Evolutionary conservation across 2,113 vertebrate genomes (phyloP), one percentile per base, ranked within the genome.

Genomic region (Meleagris gallopavo): DNA sequence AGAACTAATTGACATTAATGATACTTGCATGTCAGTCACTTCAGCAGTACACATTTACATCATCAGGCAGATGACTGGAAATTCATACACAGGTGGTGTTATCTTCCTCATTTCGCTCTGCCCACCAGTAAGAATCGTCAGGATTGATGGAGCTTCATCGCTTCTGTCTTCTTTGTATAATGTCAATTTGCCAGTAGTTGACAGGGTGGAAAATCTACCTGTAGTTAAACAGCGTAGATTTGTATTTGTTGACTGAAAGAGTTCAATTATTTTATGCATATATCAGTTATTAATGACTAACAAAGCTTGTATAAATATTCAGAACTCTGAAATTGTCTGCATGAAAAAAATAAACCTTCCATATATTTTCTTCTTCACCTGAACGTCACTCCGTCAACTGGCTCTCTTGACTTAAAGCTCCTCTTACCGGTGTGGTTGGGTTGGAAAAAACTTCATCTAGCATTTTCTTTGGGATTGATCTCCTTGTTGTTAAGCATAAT

Each of bases 231-330:
- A 96, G 95, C 94, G 27, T 87, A 88, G 77, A 72, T 87, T 88
- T 78, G 75, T 92, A 89, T 83, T 97, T 96, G 94, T 96, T 97
- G 96, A 92, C 88, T 90, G 91, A 60, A 83, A 86, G 83, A 96
- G 75, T 90, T 94, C 92, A 93, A 94, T 95, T 97, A 95, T 91
- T 97, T 94, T 90, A 43, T 90, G 94, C 89, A 95, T 96, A 91
- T 89, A 95, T 95, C 93, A 93, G 94, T 96, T 95, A 94, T 93
- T 96, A 96, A 89, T 91, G 92, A 80, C 76, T 96, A 41, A 82
- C 76, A 93, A 95, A 96, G 91, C 92, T 90, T 88, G 66, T 34
- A 95, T 67, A 94, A 97, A 94, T 86, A 96, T 95, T 92, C 89
- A 93, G 75, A 87, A 87, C 71, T 73, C 34, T 70, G 72, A 94